Conservation (phyloP, 2,888 invertebrate genomes). For the Cenopis cana region DNA sequence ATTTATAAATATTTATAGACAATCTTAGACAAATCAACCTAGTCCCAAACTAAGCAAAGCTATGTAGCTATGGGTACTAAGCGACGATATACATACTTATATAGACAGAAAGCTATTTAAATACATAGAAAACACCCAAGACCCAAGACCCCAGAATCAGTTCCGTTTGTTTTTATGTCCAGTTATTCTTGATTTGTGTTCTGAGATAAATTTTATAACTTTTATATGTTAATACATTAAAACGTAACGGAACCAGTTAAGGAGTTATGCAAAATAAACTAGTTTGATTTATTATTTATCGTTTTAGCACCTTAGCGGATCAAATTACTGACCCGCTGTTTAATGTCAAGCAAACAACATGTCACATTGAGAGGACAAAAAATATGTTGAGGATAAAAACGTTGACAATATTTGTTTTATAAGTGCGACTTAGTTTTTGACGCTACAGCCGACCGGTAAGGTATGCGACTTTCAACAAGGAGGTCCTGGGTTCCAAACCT, state of each 20-base stretch:
- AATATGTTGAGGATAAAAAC: neutral
- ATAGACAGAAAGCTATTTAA: too few species aligned
- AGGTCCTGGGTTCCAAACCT: too few species aligned
- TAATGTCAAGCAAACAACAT: slow-evolving; percentile 22
- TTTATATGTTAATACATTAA: slow-evolving; percentile 22
- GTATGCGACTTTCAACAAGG: too few species aligned
- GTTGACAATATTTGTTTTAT: neutral
- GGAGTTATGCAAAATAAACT: slow-evolving; percentile 35
- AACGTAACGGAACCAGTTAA: slow-evolving; percentile 37
- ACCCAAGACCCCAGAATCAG: slow-evolving; percentile 8
- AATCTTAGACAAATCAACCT: too few species aligned
- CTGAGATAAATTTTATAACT: slow-evolving; percentile 12
- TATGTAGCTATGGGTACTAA: too few species aligned
- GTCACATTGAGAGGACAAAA: slow-evolving; percentile 9
- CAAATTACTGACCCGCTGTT: slow-evolving; percentile 24
- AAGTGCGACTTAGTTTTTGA: too few species aligned
- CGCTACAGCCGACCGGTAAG: too few species aligned
- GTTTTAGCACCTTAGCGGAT: slow-evolving; percentile 30
- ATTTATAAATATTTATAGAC: too few species aligned
- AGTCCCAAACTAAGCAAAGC: too few species aligned
- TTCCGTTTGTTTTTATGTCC: slow-evolving; percentile 20
- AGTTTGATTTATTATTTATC: slow-evolving; percentile 32
- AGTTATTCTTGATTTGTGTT: slow-evolving; percentile 16
- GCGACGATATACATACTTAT: too few species aligned
- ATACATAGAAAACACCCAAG: too few species aligned